phyloP scores from a whole-genome alignment of 2,113 vertebrate species.

The Junco hyemalis region DNA sequence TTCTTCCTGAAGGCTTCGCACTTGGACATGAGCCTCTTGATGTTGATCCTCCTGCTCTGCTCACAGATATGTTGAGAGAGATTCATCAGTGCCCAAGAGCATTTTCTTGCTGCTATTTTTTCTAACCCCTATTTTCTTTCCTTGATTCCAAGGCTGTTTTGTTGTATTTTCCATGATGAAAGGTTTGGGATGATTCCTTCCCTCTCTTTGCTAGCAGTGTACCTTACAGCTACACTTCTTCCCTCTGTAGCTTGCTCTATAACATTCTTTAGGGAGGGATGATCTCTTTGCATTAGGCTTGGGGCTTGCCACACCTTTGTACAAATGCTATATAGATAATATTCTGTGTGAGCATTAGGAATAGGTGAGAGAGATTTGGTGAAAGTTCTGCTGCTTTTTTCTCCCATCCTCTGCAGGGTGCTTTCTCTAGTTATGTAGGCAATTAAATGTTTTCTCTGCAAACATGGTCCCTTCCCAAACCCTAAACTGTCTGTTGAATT shows the following conservation, averaged over 20 bases:
- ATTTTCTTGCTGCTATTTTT: conserved; percentile 35
- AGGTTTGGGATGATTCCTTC: conserved; percentile 17
- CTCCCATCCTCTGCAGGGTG: background rate
- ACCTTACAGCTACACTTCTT: background rate
- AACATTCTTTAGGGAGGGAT: background rate
- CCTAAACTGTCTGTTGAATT: background rate
- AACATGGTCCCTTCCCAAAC: background rate
- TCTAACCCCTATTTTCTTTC: conserved; percentile 10
- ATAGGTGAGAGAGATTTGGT: background rate
- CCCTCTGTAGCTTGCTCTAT: background rate
- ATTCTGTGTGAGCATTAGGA: background rate
- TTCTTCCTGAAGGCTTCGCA: background rate
- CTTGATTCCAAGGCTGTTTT: conserved; percentile 10
- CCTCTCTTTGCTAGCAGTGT: background rate
- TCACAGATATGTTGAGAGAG: background rate
- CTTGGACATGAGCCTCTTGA: background rate
- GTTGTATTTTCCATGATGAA: conserved; percentile 28
- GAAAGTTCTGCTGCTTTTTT: background rate
- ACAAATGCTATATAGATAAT: background rate
- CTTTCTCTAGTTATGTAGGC: background rate
- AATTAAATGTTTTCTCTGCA: background rate
- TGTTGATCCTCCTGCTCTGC: background rate
- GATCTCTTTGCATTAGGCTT: background rate
- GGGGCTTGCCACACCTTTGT: background rate
- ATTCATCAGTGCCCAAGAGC: background rate